Base-by-base conservation (phyloP, 2,797 vertebrate species). In the Gymnopithys bicolor region DNA sequence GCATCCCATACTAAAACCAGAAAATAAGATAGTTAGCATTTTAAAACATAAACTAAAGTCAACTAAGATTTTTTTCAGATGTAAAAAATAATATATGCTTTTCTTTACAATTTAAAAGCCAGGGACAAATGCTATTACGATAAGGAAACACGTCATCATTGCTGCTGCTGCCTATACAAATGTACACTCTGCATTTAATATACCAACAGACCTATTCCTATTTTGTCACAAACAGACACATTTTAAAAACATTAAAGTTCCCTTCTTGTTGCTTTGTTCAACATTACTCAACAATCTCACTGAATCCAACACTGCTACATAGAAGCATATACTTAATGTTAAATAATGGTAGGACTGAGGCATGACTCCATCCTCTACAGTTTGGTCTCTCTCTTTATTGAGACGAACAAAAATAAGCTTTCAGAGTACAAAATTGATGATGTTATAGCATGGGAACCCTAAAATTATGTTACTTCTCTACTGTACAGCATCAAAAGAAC, bases 1-100 rank as follows among this genome's bases (percentile, higher is more conserved):
- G 98, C 98, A 99, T 98, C 96, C 99, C 99, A 88, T 98, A 98
- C 99, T 99, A 97, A 84, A 98, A 94, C 22, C 85, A 78, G 67
- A 96, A 93, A 95, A 84, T 86, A 86, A 85, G 19, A 92, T 30
- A 66, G 94, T 97, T 94, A 96, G 89, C 63, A 90, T 79, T 91
- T 84, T 28, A 52, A 88, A 60, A 67, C 19, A 55, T 32, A 90
- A 92, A 78, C 37, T 70, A 87, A 78, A 86, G 49, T 30, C 33
- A 66, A 69, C 33, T 62, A 69, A 43, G 10, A 21, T 39, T 22
- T 52, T 82, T 51, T 48, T 51, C 73, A 93, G 39, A 53, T 55
- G 22, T 79, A 79, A 78, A 92, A 89, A 43, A 80, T 21, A 84
- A 30, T 15, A 52, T 5, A 49, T 2, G 2, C 19, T 64, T 84